Conservation (phyloP, 2,113 vertebrate genomes). For the Leucopsar rothschildi region DNA sequence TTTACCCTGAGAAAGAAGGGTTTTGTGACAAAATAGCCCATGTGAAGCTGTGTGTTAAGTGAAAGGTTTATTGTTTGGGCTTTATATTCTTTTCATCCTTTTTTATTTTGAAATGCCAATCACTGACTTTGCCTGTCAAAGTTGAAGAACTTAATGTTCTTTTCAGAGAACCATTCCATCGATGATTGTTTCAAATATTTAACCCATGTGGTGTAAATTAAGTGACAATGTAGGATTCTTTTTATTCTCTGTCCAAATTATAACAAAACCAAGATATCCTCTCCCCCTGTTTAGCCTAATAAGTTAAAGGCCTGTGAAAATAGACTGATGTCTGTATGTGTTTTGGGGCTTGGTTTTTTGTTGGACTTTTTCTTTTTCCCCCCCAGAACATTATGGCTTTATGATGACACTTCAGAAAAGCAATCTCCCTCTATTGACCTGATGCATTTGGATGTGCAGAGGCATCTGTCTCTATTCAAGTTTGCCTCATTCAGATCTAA, state of each 20-base stretch:
- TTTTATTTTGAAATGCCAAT: not conserved
- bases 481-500: not conserved
- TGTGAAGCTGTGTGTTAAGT: not conserved
- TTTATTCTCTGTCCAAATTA: not conserved
- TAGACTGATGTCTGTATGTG: not conserved
- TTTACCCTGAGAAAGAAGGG: not conserved
- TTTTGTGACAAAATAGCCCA: not conserved
- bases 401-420: not conserved
- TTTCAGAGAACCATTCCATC: not conserved
- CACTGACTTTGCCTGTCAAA: not conserved
- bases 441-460: not conserved
- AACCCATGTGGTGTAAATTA: not conserved
- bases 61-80: not conserved
- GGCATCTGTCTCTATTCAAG: not conserved
- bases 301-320: not conserved
- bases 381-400: not conserved
- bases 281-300: not conserved
- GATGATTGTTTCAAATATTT: not conserved
- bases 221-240: not conserved
- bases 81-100: not conserved
- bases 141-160: not conserved
- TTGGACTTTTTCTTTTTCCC: accelerated
- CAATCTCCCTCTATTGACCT: not conserved
- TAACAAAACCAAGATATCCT: not conserved
- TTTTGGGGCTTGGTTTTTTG: not conserved